Evolutionary conservation across 1,140 invertebrate species (phyloP).

Genomic region (Magallana gigas): DNA sequence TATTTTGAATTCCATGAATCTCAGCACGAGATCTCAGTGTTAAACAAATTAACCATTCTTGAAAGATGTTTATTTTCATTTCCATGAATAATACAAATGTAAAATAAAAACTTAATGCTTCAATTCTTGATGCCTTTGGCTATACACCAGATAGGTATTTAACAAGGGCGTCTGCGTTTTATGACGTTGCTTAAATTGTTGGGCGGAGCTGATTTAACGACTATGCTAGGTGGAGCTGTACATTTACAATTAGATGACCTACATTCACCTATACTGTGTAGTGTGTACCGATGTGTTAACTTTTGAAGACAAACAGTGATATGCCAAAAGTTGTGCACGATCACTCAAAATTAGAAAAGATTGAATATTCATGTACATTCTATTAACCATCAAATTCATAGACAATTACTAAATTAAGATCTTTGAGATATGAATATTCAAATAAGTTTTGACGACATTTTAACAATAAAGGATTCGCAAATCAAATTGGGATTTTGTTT

Average conservation of each 20-base stretch:
- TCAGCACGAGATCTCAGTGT: neutral
- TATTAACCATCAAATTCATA: too few relatives aligned
- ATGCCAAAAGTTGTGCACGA: too few relatives aligned
- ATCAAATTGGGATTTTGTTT: too few relatives aligned
- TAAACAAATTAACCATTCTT: neutral
- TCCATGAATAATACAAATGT: neutral
- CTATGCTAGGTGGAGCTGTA: conserved; percentile 28
- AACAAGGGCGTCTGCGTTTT: conserved; percentile 33
- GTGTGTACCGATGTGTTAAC: neutral
- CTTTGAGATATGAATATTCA: too few relatives aligned
- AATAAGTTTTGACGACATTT: too few relatives aligned
- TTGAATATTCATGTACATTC: too few relatives aligned
- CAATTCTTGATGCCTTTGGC: neutral
- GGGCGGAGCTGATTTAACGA: neutral
- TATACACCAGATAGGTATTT: conserved; percentile 19
- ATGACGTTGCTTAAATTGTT: neutral
- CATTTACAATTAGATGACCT: conserved; percentile 13
- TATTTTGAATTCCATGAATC: neutral
- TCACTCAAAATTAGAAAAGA: too few relatives aligned
- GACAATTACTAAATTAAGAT: too few relatives aligned
- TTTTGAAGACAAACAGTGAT: too few relatives aligned
- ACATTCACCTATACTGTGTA: conserved; percentile 18
- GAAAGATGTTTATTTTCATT: neutral
- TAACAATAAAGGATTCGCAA: too few relatives aligned
- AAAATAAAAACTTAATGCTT: neutral